These are phyloP conservation scores for Crotalus tigris DNA, from an alignment of 2,113 vertebrate genomes.

Conservation along the genomic window DNA sequence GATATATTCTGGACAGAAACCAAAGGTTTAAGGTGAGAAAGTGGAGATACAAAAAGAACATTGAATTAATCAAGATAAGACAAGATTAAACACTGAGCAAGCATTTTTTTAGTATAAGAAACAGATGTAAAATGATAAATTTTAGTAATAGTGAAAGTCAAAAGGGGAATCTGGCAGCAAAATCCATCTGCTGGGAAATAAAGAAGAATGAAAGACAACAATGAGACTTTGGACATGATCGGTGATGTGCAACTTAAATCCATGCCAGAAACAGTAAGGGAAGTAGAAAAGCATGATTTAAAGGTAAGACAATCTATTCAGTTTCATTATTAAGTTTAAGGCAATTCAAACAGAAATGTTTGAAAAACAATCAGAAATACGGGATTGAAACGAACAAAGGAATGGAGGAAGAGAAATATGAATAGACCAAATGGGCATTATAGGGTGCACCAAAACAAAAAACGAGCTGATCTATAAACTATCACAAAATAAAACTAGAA, in stretches of 20 bases:
- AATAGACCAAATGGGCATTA: not conserved
- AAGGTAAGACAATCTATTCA: not conserved
- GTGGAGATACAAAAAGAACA: not conserved
- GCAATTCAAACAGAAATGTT: not conserved
- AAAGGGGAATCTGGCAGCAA: slow-evolving; percentile 8
- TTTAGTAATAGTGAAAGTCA: slow-evolving; percentile 7
- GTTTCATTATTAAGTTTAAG: not conserved
- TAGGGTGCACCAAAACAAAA: not conserved
- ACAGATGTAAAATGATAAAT: slow-evolving; percentile 26
- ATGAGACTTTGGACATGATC: not conserved
- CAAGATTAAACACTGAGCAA: slow-evolving; percentile 22
- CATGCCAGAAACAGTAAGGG: not conserved
- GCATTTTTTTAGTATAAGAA: slow-evolving; percentile 16
- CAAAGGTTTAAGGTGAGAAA: slow-evolving; percentile 18
- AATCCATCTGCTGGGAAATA: slow-evolving; percentile 20
- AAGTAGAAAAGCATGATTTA: slow-evolving; percentile 1
- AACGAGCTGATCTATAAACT: not conserved
- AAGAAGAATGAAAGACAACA: slow-evolving; percentile 1
- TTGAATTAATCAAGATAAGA: slow-evolving; percentile 12
- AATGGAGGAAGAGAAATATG: not conserved
- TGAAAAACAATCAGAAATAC: not conserved
- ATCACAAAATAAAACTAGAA: not conserved
- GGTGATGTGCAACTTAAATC: not conserved
- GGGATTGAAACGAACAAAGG: not conserved
- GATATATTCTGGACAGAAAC: not conserved